Evolutionary conservation across 1,140 invertebrate genomes (phyloP).

Genomic region (Trichonephila clavata): DNA sequence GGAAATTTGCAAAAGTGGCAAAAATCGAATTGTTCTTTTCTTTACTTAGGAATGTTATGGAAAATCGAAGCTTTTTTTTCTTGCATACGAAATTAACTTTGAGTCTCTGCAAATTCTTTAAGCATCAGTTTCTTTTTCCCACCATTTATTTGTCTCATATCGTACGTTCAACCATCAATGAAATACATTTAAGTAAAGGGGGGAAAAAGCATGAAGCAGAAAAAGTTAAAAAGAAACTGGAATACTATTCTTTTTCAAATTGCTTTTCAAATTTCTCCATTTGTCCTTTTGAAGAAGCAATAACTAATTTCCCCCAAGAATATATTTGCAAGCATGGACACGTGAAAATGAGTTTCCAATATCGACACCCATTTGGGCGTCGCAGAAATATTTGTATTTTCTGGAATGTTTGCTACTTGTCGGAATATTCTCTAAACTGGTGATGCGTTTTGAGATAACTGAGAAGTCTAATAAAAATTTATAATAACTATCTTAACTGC

Average conservation of each 20-base stretch:
- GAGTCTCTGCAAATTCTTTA: conserved; percentile 26
- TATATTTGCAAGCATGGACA: neutral
- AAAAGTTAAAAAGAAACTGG: conserved; percentile 22
- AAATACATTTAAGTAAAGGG: neutral
- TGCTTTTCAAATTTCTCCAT: conserved; percentile 53
- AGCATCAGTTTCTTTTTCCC: conserved; percentile 33
- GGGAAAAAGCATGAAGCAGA: neutral
- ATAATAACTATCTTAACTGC: neutral
- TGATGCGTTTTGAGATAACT: neutral
- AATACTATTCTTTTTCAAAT: conserved; percentile 34
- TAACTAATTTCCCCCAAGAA: conserved; percentile 32
- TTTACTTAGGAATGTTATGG: neutral
- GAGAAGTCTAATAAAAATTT: neutral
- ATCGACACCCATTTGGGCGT: conserved; percentile 21
- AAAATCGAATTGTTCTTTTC: conserved; percentile 19
- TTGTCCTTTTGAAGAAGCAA: neutral
- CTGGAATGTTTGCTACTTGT: conserved; percentile 26
- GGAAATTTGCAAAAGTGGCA: conserved; percentile 18
- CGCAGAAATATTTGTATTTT: conserved; percentile 44
- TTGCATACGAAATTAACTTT: conserved; percentile 54
- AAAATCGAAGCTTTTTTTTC: conserved; percentile 10
- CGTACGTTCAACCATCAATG: neutral
- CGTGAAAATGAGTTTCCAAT: conserved; percentile 54
- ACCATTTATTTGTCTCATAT: neutral
- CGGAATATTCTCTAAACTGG: neutral